Evolutionary conservation across 2,113 vertebrate genomes (phyloP).

Genomic region (Tonatia bakeri): DNA sequence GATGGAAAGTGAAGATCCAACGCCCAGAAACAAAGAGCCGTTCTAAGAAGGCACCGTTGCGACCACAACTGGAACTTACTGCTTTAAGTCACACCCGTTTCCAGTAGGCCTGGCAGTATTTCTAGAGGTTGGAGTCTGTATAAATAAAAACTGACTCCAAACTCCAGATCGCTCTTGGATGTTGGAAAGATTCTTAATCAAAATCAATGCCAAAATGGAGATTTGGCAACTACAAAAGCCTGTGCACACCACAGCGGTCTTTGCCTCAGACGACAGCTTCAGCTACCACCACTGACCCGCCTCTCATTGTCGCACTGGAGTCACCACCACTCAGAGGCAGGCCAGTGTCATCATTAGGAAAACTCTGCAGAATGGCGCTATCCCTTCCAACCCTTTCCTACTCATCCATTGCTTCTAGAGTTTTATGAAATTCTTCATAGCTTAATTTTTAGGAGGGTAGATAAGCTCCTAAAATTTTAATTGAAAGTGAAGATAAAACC

Average conservation of each 20-base stretch:
- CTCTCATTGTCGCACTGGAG: background rate
- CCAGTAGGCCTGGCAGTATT: background rate
- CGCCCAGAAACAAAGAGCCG: background rate
- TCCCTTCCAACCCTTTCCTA: background rate
- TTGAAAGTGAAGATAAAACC: background rate
- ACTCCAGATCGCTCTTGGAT: background rate
- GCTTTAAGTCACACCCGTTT: background rate
- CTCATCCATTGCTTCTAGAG: background rate
- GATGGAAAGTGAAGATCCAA: background rate
- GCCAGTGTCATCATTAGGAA: background rate
- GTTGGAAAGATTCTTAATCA: constrained; percentile 15
- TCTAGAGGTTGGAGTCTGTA: background rate
- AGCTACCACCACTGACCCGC: background rate
- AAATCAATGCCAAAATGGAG: constrained; percentile 22
- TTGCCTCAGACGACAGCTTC: background rate
- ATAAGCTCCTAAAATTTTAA: background rate
- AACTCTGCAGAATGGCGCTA: background rate
- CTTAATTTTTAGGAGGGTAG: background rate
- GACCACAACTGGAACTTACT: background rate
- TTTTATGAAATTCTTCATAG: background rate
- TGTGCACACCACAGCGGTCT: background rate
- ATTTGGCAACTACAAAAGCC: background rate
- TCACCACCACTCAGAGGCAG: background rate
- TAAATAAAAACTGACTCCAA: constrained; percentile 26
- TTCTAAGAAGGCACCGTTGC: background rate